Base-by-base conservation (phyloP, 2,888 invertebrate genomes). In the Nemurella pictetii region DNA sequence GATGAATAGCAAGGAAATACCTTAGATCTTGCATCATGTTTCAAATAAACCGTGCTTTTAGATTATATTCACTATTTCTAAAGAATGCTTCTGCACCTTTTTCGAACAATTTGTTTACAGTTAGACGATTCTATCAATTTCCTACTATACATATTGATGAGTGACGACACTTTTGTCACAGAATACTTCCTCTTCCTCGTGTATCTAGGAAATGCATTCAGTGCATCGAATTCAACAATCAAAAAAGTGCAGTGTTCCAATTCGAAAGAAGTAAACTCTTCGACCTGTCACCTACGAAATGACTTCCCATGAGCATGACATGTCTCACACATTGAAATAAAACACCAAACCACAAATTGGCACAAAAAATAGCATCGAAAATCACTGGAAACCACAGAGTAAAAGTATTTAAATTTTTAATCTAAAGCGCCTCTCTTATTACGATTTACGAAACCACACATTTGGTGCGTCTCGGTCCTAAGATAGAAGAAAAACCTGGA, bases 31-130 rank as follows among this genome's bases (percentile, higher is more conserved):
- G 55, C 55, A 55, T 55, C 55, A 55, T 55, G 55, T 55, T 55
- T 55, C 55, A 55, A 55, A 20, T 12, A 55, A 55, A 15, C 55
- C 55, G 15, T 55, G 55, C 20, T 55, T 55, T 55, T 55, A 55
- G 55, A 55, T 75, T 4, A 27, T 75, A 75, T 75, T 75, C 27
- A 75, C 27, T 9, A 75, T 75, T 28, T 75, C 28, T 26, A 75
- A 75, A 28, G 75, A 75, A 27, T 28, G 75, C 28, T 75, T 75
- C 75, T 28, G 75, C 75, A 75, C 75, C 75, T 75, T 75, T 75
- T 75, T 4, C 75, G 2, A 28, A 25, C 28, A 75, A 75, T 75
- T 75, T 75, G 27, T 27, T 75, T 75, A 75, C 75, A 75, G 75
- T n/a, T 75, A 75, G 12, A 1, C 75, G 55, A 55, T 55, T 55